Base-by-base conservation (phyloP, 2,797 vertebrate species). In the Sitta carolinensis region DNA sequence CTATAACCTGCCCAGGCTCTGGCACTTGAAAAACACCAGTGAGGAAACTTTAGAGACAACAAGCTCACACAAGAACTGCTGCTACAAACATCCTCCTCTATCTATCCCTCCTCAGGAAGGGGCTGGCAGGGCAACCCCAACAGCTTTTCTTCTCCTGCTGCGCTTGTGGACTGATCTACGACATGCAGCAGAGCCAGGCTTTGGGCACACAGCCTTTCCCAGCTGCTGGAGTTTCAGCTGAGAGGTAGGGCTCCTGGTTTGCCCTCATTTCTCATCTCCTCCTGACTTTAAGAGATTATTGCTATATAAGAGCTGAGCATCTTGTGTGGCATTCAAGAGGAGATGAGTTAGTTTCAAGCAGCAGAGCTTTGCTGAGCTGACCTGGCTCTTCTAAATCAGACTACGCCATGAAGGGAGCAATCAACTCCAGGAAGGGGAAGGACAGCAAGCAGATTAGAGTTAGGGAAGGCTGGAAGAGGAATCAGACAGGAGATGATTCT, bases 191-290 rank as follows among this genome's bases (percentile, higher is more conserved):
- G 18, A 87, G 61, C 42, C 64, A 55, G 23, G 58, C 70, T 84
- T 19, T 8, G 75, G 40, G 27, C 67, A 73, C 47, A 4, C 27
- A 7, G 25, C 34, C 26, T 59, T 43, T 70, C 45, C 58, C 59
- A 62, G 63, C 45, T 61, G 50, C 62, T 3, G 0, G 7, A 19
- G 11, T 64, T 72, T 68, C 59, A 66, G 51, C 90, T 62, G 36
- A 75, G 38, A 87, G 52, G 52, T 36, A 61, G 23, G 13, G 85
- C 55, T 94, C 50, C 76, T 84, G 34, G 7, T 74, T 74, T 90
- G 83, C 52, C 52, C 79, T 86, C 68, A 16, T 83, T 95, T 94
- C 80, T 86, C 47, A 68, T 72, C 70, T 93, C 34, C 59, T 87
- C 85, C 64, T 55, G 59, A 76, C 34, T 86, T 87, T 80, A 25